A percentile compares a stretch with the other conserved stretches of the same genome.
phyloP scores from a whole-genome alignment of 2,888 invertebrate species.

The Spisula subtruncata region DNA sequence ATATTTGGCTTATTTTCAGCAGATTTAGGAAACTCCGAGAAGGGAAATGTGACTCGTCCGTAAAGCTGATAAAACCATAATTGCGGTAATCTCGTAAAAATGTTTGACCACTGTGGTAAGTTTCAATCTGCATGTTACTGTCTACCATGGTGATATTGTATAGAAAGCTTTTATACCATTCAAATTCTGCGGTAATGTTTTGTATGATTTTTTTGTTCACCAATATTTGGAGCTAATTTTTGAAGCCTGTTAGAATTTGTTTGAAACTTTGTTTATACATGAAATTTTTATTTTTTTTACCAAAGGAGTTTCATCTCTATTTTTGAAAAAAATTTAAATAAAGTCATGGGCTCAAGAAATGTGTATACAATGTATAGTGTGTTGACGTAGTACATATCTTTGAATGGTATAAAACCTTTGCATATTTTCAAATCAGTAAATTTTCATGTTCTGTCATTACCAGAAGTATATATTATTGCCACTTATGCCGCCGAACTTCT shows the following conservation, averaged over 20 bases:
- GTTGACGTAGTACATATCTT: background rate
- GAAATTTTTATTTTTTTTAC: background rate
- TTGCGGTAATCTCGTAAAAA: conserved; percentile 27
- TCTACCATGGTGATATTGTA: conserved; percentile 29
- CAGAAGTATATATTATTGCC: background rate
- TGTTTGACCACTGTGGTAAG: conserved; percentile 49
- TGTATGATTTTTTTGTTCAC: background rate
- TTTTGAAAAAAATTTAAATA: too few species aligned
- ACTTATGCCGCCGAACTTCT: background rate
- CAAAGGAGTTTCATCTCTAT: background rate
- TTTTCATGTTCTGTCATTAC: conserved; percentile 8
- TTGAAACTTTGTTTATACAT: background rate
- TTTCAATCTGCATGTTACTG: conserved; percentile 48
- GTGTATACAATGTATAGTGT: too few species aligned
- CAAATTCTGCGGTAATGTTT: background rate
- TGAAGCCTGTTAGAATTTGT: background rate
- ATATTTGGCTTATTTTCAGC: conserved; percentile 55
- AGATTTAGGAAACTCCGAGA: conserved; percentile 27
- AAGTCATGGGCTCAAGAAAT: too few species aligned
- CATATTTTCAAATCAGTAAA: conserved; percentile 18
- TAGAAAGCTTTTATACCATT: conserved; percentile 42
- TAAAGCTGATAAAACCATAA: conserved; percentile 27
- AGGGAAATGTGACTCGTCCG: background rate
- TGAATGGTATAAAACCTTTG: conserved; percentile 11
- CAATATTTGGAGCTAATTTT: background rate